phyloP scores from a whole-genome alignment of 2,888 invertebrate genomes.

The Tinea semifulvella region DNA sequence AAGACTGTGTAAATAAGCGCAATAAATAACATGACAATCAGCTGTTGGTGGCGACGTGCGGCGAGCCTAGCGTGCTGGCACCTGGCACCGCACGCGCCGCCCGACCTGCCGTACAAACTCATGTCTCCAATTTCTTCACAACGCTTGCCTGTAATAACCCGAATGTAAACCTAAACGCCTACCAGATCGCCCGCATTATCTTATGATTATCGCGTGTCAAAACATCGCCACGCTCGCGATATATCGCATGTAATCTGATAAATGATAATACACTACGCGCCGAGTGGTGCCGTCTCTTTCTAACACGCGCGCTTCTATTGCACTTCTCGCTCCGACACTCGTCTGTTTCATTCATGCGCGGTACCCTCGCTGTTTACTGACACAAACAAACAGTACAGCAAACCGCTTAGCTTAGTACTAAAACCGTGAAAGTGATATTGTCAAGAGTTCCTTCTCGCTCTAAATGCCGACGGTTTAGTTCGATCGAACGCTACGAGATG shows the following conservation, averaged over 20 bases:
- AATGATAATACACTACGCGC: conserved; percentile 67
- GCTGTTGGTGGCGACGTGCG: conserved; percentile 21
- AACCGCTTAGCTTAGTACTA: conserved; percentile 66
- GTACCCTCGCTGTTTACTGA: conserved; percentile 65
- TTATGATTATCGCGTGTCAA: conserved; percentile 69
- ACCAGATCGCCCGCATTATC: conserved; percentile 65
- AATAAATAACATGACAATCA: conserved; percentile 22
- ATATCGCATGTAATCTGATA: conserved; percentile 69
- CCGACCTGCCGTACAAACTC: conserved; percentile 24
- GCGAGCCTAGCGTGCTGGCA: conserved; percentile 22
- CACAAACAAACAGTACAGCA: conserved; percentile 67
- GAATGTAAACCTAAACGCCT: conserved; percentile 64
- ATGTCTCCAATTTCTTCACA: conserved; percentile 32
- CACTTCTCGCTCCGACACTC: conserved; percentile 43
- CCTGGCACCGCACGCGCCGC: conserved; percentile 33
- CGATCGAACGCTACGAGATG: conserved; percentile 42
- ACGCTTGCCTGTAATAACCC: conserved; percentile 51
- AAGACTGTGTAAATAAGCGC: conserved; percentile 16
- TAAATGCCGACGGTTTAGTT: conserved; percentile 44
- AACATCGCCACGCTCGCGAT: conserved; percentile 68
- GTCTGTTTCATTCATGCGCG: conserved; percentile 67
- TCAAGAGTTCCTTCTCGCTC: conserved; percentile 58
- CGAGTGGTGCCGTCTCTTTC: conserved; percentile 21
- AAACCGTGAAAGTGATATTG: conserved; percentile 66
- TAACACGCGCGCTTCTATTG: conserved; percentile 21